Evolutionary conservation across 2,113 vertebrate genomes (phyloP), one percentile per base, ranked within the genome.

Genomic region (Odocoileus hemionus): DNA sequence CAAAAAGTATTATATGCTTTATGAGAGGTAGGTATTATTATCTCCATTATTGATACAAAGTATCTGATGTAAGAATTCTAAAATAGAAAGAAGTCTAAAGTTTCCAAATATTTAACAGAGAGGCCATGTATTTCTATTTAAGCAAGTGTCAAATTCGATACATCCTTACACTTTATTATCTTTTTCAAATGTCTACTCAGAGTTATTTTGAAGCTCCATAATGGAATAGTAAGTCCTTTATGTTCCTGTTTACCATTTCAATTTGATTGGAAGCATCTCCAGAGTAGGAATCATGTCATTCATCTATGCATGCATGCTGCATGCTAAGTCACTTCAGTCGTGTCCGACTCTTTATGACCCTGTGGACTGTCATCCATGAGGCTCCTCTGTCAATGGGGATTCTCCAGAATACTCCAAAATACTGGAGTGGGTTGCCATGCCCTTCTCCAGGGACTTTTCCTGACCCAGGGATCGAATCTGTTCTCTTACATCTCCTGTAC

Each of bases 71-170:
- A 79, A 33, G 95, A 88, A 95, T 88, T 97, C 92, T 92, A 91
- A 96, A 97, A 97, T 96, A 94, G 58, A 96, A 92, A 91, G 67
- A 23, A 86, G 89, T 95, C 64, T 30, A 92, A 84, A 85, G 17
- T 52, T 92, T 84, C 76, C 25, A 80, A 87, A 82, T 95, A 57
- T 85, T 80, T 90, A n/a, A 90, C 87, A 93, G 28, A 14, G 7
- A 94, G 36, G n/a, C 12, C n/a, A 85, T 89, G 15, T 54, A 86
- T 89, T 86, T 93, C 45, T 83, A 50, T 80, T 86, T 58, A 97
- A 86, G 33, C 43, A 92, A 96, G 30, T 96, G n/a, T 74, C 89
- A 82, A 94, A 94, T 93, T 23, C 89, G 19, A 87, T 90, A 90
- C 26, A n/a, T 80, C 70, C 33, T 86, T 94, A 74, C 28, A 61